Evolutionary conservation across 2,888 invertebrate species (phyloP).

Genomic region (Polyommatus iphigenia): DNA sequence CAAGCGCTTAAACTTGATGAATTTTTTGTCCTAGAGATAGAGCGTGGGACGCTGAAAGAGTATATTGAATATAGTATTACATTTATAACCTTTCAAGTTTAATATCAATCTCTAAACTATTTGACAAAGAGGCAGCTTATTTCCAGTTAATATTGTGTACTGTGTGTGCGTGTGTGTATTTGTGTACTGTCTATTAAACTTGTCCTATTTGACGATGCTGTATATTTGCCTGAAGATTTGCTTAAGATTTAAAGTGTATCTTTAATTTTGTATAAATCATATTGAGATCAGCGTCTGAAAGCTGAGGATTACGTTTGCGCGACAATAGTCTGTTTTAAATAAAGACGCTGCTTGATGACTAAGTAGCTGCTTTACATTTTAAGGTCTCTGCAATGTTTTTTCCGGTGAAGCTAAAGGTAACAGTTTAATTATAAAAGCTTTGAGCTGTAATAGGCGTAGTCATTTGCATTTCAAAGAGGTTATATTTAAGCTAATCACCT

Average conservation of each 20-base stretch:
- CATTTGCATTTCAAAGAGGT: slow-evolving; percentile 8
- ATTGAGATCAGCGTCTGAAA: not conserved
- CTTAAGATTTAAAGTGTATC: not conserved
- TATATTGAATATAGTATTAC: not conserved
- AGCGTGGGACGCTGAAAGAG: not conserved
- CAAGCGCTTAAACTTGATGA: not conserved
- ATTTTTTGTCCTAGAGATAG: not conserved
- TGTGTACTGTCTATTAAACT: not conserved
- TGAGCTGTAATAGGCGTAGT: slow-evolving; percentile 19
- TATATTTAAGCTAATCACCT: slow-evolving; percentile 16
- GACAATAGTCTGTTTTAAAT: slow-evolving; percentile 14
- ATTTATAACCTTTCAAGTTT: not conserved
- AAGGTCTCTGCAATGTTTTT: slow-evolving; percentile 13
- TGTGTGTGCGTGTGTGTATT: too few relatives aligned
- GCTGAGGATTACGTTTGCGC: not conserved
- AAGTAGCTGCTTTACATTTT: slow-evolving; percentile 9
- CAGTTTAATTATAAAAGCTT: slow-evolving; percentile 19
- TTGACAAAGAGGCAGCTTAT: not conserved
- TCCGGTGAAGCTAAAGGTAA: slow-evolving; percentile 17
- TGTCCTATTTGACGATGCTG: not conserved
- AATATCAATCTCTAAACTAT: too few relatives aligned
- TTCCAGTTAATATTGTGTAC: not conserved
- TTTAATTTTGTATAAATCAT: not conserved
- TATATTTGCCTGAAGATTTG: not conserved
- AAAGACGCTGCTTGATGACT: slow-evolving; percentile 2